A percentile compares a stretch with the other conserved stretches of the same genome.
Conservation (phyloP, 2,888 invertebrate species). For the Tetragonula carbonaria region DNA sequence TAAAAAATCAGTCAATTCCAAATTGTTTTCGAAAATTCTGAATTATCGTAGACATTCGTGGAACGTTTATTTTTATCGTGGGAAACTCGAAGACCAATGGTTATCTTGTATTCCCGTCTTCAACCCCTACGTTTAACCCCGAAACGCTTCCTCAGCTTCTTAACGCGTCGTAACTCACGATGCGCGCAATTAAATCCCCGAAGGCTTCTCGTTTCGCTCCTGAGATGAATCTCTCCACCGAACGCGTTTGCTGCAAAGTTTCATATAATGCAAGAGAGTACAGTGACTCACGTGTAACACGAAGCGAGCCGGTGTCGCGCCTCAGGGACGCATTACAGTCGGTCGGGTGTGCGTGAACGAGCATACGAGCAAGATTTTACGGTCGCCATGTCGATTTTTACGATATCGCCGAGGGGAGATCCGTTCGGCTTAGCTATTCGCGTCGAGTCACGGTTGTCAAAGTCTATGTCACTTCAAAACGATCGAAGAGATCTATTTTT, state of each 20-base stretch:
- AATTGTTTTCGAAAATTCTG: no score
- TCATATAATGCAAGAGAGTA: slow-evolving; percentile 9
- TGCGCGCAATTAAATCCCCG: not conserved
- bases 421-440: not conserved
- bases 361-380: slow-evolving; percentile 38
- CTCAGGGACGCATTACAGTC: slow-evolving; percentile 39
- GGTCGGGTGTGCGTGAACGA: slow-evolving; percentile 28
- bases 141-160: not conserved
- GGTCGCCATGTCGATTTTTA: slow-evolving; percentile 43
- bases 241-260: slow-evolving; percentile 26
- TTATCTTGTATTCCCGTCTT: not conserved
- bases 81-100: no score
- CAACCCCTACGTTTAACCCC: not conserved
- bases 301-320: slow-evolving; percentile 21
- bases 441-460: not conserved
- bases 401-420: slow-evolving; percentile 38
- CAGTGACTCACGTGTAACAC: not conserved
- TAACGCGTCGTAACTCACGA: not conserved
- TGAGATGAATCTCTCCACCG: slow-evolving; percentile 11
- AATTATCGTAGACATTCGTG: no score
- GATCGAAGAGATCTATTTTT: not conserved
- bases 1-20: no score
- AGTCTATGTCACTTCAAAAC: not conserved
- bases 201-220: not conserved
- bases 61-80: no score